Conservation (phyloP, 2,888 invertebrate species). For the Parnassius mnemosyne region DNA sequence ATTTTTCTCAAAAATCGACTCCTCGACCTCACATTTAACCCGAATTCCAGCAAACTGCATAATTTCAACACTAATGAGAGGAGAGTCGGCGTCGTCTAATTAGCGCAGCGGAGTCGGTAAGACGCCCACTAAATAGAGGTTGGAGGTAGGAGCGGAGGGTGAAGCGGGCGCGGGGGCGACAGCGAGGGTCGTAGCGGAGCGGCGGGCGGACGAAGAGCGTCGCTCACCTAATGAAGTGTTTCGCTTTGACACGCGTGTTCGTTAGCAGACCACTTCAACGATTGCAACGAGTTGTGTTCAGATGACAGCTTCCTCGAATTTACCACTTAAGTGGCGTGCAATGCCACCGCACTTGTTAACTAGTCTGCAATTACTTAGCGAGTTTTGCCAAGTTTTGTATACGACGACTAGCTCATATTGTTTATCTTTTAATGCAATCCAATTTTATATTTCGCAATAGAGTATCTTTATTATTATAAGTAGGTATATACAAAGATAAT, state of each 20-base stretch:
- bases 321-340: conserved; percentile 75
- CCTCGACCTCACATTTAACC: conserved; percentile 72
- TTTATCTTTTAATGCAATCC: conserved; percentile 4
- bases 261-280: conserved; percentile 76
- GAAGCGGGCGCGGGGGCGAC: conserved; percentile 34
- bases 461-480: too few relatives aligned
- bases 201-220: conserved; percentile 47
- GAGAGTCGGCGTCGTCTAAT: conserved; percentile 74
- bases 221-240: conserved; percentile 79
- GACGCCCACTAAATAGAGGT: conserved; percentile 70
- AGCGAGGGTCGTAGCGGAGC: conserved; percentile 36
- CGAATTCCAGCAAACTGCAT: conserved; percentile 75
- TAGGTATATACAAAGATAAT: too few relatives aligned
- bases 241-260: conserved; percentile 80
- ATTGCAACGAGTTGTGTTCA: conserved; percentile 67
- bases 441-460: too few relatives aligned
- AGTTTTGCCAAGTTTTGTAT: conserved; percentile 33
- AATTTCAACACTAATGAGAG: conserved; percentile 79
- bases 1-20: conserved; percentile 54
- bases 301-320: conserved; percentile 75
- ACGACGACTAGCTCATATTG: conserved; percentile 20
- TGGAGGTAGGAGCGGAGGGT: conserved; percentile 38
- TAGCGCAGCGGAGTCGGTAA: conserved; percentile 71
- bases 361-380: conserved; percentile 57
- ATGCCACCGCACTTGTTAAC: conserved; percentile 63